Conservation (phyloP, 2,797 vertebrate genomes). For the Hephaestus fuliginosus region DNA sequence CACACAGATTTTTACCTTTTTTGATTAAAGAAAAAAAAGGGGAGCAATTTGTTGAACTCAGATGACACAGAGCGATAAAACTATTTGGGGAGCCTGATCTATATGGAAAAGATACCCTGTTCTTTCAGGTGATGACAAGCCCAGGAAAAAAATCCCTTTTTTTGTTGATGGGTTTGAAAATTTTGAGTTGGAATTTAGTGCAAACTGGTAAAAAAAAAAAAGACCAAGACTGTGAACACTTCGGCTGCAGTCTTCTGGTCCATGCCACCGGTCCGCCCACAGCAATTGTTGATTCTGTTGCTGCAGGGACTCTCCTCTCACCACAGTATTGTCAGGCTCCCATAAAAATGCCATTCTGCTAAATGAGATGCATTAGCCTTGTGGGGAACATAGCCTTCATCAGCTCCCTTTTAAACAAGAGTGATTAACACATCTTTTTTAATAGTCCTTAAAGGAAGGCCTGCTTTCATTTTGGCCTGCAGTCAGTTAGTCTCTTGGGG, state of each 20-base stretch:
- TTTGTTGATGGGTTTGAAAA: neutral
- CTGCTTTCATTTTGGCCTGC: slow-evolving; percentile 52
- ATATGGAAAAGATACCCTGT: neutral
- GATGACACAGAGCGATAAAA: neutral
- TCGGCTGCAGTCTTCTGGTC: slow-evolving; percentile 12
- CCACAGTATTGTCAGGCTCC: slow-evolving; percentile 54
- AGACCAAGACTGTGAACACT: neutral
- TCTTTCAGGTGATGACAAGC: neutral
- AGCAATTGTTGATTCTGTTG: slow-evolving; percentile 31
- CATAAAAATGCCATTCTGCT: slow-evolving; percentile 68
- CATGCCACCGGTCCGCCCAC: slow-evolving; percentile 4
- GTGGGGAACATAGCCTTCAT: slow-evolving; percentile 56
- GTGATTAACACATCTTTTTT: slow-evolving; percentile 66
- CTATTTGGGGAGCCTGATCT: neutral
- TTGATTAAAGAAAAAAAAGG: neutral
- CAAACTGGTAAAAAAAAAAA: neutral
- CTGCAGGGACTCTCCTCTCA: slow-evolving; percentile 36
- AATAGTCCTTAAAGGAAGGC: slow-evolving; percentile 29
- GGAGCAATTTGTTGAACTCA: neutral
- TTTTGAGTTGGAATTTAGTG: neutral
- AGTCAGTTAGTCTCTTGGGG: slow-evolving; percentile 48
- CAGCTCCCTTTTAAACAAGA: slow-evolving; percentile 54
- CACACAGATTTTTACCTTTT: slow-evolving; percentile 8
- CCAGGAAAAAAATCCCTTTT: neutral
- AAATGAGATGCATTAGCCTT: slow-evolving; percentile 70